Base-by-base conservation (phyloP, 1,140 invertebrate species). In the Atta texana region DNA sequence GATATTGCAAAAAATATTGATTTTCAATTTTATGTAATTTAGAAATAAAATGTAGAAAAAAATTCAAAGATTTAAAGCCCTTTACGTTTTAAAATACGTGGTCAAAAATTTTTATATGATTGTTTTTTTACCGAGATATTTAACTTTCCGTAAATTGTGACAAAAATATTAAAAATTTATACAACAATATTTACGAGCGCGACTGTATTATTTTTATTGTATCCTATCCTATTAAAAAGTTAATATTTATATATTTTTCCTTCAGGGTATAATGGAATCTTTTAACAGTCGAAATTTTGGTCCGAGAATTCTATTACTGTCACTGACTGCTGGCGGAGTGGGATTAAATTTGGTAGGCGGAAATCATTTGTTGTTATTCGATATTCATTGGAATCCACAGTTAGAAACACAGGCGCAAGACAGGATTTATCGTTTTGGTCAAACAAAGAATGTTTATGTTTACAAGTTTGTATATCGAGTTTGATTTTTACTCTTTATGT, bases 341-440 rank as follows among this genome's bases (percentile, higher is more conserved):
- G 98, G 98, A 12, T 95, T 99, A 6, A 99, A 99, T 95, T 95
- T 99, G 34, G 96, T 98, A 85, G 98, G 98, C 24, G 98, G 96
- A 0, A 99, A 98, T 96, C 98, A 99, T 95, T 95, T 99, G 12
- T 96, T 99, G 63, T 92, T 99, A 4, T 92, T 99, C 2, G 99
- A 99, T 94, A 96, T 98, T 71, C 98, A 99, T 94, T 99, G 98
- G 98, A 99, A 99, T 96, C 98, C 98, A 0, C 98, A 99, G 90
- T 95, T 99, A 31, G 98, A 99, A 95, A 95, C 97, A 6, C 98
- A 99, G 94, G 98, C 98, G 0, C 98, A 98, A 95, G 98, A 99
- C 95, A 95, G 98, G 64, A 97, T 99, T 66, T 98, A 99, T 95
- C 96, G 98, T 80, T 97, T 99, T 66, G 98, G 98, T 0, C 98